These are phyloP conservation scores for Branchipolynoe longqiensis DNA, from an alignment of 2,888 invertebrate species.

Conservation along the genomic window DNA sequence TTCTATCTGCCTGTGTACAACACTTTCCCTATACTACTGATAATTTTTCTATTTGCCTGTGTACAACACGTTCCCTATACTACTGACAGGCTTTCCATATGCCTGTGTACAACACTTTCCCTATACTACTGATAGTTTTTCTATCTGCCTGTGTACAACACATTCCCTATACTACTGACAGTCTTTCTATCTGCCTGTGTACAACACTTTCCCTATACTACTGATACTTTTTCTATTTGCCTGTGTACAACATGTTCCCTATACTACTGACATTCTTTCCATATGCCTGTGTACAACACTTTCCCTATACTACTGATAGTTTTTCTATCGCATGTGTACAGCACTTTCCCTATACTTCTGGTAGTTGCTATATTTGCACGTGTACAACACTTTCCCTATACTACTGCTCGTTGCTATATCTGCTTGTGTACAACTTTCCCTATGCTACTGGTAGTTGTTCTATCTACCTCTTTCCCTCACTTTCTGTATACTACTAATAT, in stretches of 20 bases:
- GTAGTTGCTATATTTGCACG: too few relatives aligned
- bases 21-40: too few relatives aligned
- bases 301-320: background rate
- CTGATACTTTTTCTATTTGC: too few relatives aligned
- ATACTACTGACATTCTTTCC: background rate
- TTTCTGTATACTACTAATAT: background rate
- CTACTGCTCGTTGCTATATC: background rate
- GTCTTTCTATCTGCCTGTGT: too few relatives aligned
- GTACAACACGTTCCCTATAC: too few relatives aligned
- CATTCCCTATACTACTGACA: too few relatives aligned
- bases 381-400: background rate
- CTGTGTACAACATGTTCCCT: background rate
- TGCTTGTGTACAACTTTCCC: background rate
- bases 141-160: too few relatives aligned
- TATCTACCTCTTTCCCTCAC: background rate
- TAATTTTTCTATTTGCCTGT: too few relatives aligned
- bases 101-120: too few relatives aligned
- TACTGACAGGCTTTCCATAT: too few relatives aligned
- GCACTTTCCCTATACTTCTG: constrained; percentile 23
- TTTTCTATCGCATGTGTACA: background rate
- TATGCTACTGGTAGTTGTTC: background rate
- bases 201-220: background rate
- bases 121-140: too few relatives aligned
- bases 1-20: too few relatives aligned
- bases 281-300: background rate